A percentile compares a stretch with the other conserved stretches of the same genome.
These are phyloP conservation scores for Operophtera brumata DNA, from an alignment of 2,888 invertebrate genomes.

Conservation along the genomic window DNA sequence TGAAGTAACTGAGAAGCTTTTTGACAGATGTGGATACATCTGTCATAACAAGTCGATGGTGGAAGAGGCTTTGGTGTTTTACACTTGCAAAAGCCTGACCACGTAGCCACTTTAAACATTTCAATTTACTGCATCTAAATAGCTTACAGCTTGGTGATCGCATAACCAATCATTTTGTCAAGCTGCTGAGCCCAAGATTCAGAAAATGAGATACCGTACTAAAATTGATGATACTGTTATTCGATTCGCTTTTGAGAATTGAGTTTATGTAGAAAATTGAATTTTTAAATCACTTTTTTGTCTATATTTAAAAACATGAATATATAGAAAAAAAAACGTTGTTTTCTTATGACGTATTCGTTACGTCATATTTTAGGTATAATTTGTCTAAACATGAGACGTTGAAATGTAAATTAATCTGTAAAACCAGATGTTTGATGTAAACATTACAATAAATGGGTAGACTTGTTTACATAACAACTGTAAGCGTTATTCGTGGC, in stretches of 20 bases:
- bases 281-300: neutral
- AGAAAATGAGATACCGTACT: conserved; percentile 16
- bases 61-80: neutral
- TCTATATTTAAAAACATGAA: no score
- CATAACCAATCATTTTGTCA: conserved; percentile 25
- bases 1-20: neutral
- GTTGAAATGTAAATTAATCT: conserved; percentile 15
- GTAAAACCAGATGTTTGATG: conserved; percentile 27
- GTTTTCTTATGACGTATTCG: neutral
- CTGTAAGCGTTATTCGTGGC: conserved; percentile 15
- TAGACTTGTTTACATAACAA: conserved; percentile 30
- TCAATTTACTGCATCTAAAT: conserved; percentile 20
- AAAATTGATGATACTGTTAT: conserved; percentile 17
- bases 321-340: neutral
- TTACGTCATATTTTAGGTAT: neutral
- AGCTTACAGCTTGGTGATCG: conserved; percentile 14
- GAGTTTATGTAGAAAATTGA: neutral
- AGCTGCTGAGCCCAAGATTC: conserved; percentile 12
- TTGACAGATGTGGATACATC: neutral
- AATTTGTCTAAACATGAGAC: conserved; percentile 10
- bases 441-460: conserved; percentile 29
- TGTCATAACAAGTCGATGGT: neutral
- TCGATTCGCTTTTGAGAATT: conserved; percentile 11
- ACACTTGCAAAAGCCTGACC: conserved; percentile 6
- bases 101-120: conserved; percentile 6